A percentile compares a stretch with the other conserved stretches of the same genome.
Evolutionary conservation across 2,797 vertebrate genomes (phyloP).

Genomic region (Sylvilagus floridanus): DNA sequence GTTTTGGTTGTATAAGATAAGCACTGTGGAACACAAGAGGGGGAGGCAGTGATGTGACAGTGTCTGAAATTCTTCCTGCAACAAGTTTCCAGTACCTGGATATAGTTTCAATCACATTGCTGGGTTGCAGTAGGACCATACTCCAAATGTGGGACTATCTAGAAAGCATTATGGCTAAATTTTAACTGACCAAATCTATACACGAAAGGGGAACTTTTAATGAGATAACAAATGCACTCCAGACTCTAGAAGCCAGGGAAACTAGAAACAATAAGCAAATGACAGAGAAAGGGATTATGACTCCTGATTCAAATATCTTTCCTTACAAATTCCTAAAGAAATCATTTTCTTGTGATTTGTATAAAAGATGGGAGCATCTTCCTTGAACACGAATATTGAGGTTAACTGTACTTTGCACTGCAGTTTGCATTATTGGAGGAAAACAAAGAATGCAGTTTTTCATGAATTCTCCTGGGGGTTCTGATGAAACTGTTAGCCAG

Average conservation of each 20-base stretch:
- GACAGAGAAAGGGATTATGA: background rate
- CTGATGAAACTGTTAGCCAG: background rate
- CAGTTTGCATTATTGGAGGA: too few relatives aligned
- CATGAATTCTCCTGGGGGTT: background rate
- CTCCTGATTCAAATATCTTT: background rate
- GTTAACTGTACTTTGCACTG: background rate
- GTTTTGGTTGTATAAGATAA: background rate
- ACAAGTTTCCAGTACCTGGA: background rate
- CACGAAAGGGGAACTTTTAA: background rate
- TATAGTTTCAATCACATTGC: background rate
- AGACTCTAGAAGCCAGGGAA: background rate
- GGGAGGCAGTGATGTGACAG: background rate
- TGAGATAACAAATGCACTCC: background rate
- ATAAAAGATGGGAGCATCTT: background rate
- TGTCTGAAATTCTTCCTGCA: background rate
- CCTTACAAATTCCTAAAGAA: background rate
- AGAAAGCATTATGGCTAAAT: background rate
- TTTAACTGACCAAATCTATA: background rate
- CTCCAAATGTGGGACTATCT: background rate
- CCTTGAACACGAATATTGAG: background rate
- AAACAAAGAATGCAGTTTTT: background rate
- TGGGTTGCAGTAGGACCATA: background rate
- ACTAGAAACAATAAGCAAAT: background rate
- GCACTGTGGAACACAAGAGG: background rate
- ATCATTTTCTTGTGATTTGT: background rate